Evolutionary conservation across 2,888 invertebrate species (phyloP).

Genomic region (Melanostoma scalare): DNA sequence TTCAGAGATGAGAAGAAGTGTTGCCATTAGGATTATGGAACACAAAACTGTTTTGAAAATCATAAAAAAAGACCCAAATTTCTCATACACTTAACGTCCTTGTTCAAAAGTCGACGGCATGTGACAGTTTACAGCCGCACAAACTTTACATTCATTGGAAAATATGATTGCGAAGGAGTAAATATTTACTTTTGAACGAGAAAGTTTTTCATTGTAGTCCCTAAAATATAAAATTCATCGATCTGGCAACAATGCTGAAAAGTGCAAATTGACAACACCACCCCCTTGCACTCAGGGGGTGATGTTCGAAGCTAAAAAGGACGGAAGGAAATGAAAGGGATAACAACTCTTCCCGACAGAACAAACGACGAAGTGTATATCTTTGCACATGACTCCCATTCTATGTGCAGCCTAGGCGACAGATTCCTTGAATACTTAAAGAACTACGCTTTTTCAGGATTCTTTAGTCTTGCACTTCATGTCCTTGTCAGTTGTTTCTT

Average conservation of each 20-base stretch:
- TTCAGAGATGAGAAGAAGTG: not conserved
- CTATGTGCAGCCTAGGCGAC: conserved; percentile 42
- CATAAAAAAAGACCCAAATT: no score
- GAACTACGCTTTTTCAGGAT: not conserved
- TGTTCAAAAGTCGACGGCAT: no score
- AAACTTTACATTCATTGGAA: no score
- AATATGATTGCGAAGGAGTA: no score
- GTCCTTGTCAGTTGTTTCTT: conserved; percentile 39
- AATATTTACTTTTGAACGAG: no score
- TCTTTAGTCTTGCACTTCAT: conserved; percentile 45
- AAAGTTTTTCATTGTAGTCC: no score
- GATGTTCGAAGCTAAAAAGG: not conserved
- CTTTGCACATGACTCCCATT: conserved; percentile 30
- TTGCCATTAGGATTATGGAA: not conserved
- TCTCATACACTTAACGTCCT: no score
- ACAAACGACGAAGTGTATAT: conserved; percentile 33
- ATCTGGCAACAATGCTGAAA: conserved; percentile 9
- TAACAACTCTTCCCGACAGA: conserved; percentile 46
- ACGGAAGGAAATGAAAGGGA: conserved; percentile 47
- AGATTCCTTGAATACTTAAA: conserved; percentile 44
- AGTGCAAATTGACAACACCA: conserved; percentile 6
- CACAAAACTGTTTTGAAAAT: no score
- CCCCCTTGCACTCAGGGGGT: not conserved
- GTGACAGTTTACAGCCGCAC: no score
- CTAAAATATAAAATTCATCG: not conserved